phyloP scores from a whole-genome alignment of 2,888 invertebrate genomes.

The Harpalus rufipes region DNA sequence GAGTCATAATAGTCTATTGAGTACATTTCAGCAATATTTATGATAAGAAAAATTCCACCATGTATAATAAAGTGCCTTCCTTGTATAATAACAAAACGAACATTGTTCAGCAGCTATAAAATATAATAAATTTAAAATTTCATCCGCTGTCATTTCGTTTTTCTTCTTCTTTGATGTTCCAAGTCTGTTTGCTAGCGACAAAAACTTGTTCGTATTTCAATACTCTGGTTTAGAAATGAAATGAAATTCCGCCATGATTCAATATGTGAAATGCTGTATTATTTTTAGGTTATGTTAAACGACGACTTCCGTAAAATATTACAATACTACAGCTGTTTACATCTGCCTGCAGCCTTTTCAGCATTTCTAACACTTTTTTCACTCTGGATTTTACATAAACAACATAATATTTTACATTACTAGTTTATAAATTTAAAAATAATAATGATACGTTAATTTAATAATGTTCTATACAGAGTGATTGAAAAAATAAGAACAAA shows the following conservation, averaged over 20 bases:
- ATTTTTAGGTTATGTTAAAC: slow-evolving; percentile 51
- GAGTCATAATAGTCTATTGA: slow-evolving; percentile 60
- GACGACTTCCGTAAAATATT: slow-evolving; percentile 11
- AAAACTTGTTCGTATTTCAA: slow-evolving; percentile 62
- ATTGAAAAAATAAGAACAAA: no score
- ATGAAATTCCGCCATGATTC: slow-evolving; percentile 53
- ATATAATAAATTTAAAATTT: slow-evolving; percentile 60
- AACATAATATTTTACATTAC: neutral
- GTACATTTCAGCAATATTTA: slow-evolving; percentile 60
- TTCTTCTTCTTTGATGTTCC: slow-evolving; percentile 56
- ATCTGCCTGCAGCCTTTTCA: neutral
- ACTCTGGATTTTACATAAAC: neutral
- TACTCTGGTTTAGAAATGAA: slow-evolving; percentile 59
- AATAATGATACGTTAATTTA: neutral
- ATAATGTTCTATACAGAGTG: no score
- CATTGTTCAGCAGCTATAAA: slow-evolving; percentile 51
- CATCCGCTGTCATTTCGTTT: slow-evolving; percentile 53
- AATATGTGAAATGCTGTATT: slow-evolving; percentile 42
- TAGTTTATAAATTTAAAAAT: neutral
- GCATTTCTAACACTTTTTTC: neutral
- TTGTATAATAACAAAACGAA: slow-evolving; percentile 58
- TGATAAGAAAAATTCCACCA: slow-evolving; percentile 61
- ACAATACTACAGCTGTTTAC: slow-evolving; percentile 10
- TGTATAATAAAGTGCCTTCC: slow-evolving; percentile 58
- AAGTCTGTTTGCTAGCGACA: slow-evolving; percentile 57